phyloP scores from a whole-genome alignment of 1,140 invertebrate genomes.

The Tetragonula clypearis region DNA sequence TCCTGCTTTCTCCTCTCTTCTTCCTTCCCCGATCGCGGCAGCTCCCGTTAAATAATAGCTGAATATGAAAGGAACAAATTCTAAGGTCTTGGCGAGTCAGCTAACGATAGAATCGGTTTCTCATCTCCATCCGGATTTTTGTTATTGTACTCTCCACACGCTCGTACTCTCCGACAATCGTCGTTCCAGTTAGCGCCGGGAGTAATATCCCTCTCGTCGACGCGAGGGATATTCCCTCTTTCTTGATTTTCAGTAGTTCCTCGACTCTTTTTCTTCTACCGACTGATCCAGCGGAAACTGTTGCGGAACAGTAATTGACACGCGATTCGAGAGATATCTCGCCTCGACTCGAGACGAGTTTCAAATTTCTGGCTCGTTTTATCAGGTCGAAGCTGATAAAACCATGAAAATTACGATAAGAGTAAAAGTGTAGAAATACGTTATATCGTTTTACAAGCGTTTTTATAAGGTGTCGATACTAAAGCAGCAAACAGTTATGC shows the following conservation, averaged over 20 bases:
- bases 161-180: not conserved
- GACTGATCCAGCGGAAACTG: not conserved
- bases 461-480: no score
- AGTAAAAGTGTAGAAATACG: no score
- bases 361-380: no score
- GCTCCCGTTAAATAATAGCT: constrained; percentile 31
- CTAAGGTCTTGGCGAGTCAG: not conserved
- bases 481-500: no score
- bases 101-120: constrained; percentile 7
- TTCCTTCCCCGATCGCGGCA: not conserved
- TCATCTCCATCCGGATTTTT: not conserved
- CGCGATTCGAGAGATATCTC: not conserved
- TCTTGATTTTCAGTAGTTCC: not conserved
- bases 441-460: no score
- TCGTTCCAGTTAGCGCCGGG: not conserved
- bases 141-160: constrained; percentile 3
- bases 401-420: no score
- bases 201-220: not conserved
- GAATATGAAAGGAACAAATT: constrained; percentile 35
- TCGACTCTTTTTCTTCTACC: not conserved
- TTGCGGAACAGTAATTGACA: not conserved
- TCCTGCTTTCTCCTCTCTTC: no score
- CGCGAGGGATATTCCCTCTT: not conserved
- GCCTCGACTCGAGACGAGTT: not conserved
- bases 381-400: no score